A percentile compares a stretch with the other conserved stretches of the same genome.
Evolutionary conservation across 2,888 invertebrate genomes (phyloP).

Genomic region (Lasioglossum calceatum): DNA sequence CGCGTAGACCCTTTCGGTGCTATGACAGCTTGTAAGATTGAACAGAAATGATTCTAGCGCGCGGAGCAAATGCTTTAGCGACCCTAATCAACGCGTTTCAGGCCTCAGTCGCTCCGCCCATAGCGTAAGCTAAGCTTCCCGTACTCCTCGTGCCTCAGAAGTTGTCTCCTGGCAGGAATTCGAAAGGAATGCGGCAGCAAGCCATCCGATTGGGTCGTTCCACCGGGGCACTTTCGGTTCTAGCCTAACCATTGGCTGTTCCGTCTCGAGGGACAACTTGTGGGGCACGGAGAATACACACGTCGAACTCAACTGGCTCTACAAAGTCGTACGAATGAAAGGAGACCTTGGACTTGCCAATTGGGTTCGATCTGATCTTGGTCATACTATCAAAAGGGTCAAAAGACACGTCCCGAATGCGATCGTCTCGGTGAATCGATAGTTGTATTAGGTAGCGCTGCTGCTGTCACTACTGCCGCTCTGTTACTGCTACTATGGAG

Average conservation of each 20-base stretch:
- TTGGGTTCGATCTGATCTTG: neutral
- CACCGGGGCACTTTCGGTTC: too few species aligned
- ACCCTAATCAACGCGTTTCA: neutral
- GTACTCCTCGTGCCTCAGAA: too few species aligned
- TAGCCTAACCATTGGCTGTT: too few species aligned
- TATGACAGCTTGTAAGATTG: constrained; percentile 25
- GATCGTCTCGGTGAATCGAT: constrained; percentile 68
- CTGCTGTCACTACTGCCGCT: constrained; percentile 73
- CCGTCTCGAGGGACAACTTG: too few species aligned
- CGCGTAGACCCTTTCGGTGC: constrained; percentile 30
- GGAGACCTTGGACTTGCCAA: neutral
- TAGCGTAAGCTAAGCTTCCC: constrained; percentile 3
- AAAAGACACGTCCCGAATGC: constrained; percentile 42
- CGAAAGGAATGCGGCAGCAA: too few species aligned
- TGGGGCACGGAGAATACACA: too few species aligned
- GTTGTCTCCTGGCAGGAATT: too few species aligned
- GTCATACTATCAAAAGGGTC: constrained; percentile 23
- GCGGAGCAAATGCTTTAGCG: constrained; percentile 12
- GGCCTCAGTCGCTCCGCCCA: neutral
- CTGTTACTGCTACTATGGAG: constrained; percentile 68
- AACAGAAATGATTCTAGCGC: constrained; percentile 3
- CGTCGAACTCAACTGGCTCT: neutral
- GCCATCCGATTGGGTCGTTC: too few species aligned
- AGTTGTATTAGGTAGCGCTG: constrained; percentile 72
- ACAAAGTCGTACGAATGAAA: neutral